phyloP scores from a whole-genome alignment of 2,113 vertebrate species.

The Ivindomyrus marchei region DNA sequence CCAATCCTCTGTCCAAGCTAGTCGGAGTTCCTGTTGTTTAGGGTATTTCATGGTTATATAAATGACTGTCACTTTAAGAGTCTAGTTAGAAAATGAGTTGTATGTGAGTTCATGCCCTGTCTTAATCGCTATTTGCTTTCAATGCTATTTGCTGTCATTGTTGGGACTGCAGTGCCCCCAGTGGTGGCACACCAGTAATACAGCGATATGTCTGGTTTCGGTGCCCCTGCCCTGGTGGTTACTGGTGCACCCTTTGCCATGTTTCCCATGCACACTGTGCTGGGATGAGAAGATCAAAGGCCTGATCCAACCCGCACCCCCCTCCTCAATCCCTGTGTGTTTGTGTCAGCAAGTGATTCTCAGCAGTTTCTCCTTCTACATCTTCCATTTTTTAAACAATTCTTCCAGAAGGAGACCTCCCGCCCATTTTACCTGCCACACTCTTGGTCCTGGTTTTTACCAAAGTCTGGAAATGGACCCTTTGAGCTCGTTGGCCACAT shows the following conservation, averaged over 20 bases:
- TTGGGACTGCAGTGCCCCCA: background rate
- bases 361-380: background rate
- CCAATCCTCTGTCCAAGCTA: background rate
- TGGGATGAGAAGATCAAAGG: background rate
- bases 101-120: background rate
- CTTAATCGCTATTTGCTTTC: background rate
- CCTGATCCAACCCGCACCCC: background rate
- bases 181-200: background rate
- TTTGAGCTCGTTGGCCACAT: background rate
- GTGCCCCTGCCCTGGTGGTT: background rate
- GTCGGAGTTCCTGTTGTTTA: background rate
- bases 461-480: background rate
- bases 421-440: background rate
- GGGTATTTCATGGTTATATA: background rate
- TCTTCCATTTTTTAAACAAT: background rate
- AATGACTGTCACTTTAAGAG: background rate
- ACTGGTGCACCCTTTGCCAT: background rate
- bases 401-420: background rate
- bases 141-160: background rate
- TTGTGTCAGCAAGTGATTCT: background rate
- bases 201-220: background rate
- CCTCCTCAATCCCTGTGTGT: background rate
- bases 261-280: background rate
- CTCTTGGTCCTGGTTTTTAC: background rate
- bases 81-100: background rate